Percentiles rank a stretch among this genome's conserved stretches.
Evolutionary conservation across 2,797 vertebrate species (phyloP).

Genomic region (Scyliorhinus canicula): DNA sequence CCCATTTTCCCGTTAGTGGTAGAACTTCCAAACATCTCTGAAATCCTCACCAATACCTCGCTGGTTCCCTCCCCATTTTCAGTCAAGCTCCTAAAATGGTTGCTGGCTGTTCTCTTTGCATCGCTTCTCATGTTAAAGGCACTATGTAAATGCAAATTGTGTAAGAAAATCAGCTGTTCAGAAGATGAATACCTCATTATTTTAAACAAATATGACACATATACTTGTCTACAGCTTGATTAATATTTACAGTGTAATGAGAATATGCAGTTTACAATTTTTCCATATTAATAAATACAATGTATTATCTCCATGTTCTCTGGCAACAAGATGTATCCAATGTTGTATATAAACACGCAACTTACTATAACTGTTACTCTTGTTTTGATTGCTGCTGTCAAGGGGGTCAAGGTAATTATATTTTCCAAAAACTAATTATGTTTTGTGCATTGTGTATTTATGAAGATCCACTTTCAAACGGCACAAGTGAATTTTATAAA

Average conservation of each 20-base stretch:
- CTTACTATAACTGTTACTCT: constrained; percentile 42
- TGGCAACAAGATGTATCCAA: not conserved
- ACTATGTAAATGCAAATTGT: not conserved
- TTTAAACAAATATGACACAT: not conserved
- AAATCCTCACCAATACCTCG: not conserved
- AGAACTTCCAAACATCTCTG: not conserved
- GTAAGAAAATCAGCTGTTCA: not conserved
- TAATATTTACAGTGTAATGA: not conserved
- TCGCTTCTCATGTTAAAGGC: not conserved
- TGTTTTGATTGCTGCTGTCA: constrained; percentile 71
- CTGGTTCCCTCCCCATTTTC: not conserved
- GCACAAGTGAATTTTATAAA: not conserved
- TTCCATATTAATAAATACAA: not conserved
- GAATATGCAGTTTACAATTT: not conserved
- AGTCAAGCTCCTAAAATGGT: not conserved
- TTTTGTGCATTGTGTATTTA: not conserved
- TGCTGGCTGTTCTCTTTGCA: not conserved
- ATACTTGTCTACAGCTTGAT: not conserved
- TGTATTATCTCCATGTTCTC: not conserved
- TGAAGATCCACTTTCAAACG: not conserved
- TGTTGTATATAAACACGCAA: constrained; percentile 38
- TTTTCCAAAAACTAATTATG: constrained; percentile 42
- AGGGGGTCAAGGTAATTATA: constrained; percentile 92
- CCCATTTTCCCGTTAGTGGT: not conserved
- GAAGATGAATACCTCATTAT: not conserved